Conservation (phyloP, 2,888 invertebrate genomes). For the Nasonia oneida region DNA sequence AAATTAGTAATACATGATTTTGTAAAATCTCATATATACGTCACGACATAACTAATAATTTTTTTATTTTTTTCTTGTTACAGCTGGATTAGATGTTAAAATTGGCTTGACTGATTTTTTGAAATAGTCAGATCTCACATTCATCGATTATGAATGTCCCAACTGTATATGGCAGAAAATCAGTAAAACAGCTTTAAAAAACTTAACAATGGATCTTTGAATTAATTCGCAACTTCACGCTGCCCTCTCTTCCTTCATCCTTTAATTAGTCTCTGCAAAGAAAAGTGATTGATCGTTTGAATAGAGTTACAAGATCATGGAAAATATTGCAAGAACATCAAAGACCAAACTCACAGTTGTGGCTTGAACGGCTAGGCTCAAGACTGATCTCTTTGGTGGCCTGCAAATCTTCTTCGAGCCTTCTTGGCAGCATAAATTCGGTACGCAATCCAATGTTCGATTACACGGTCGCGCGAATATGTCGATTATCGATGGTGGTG, state of each 20-base stretch:
- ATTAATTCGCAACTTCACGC: not conserved
- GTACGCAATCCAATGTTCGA: constrained; percentile 88
- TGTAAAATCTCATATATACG: constrained; percentile 22
- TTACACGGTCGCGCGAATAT: constrained; percentile 86
- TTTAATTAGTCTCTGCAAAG: constrained; percentile 62
- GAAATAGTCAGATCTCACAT: constrained; percentile 66
- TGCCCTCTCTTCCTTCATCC: constrained; percentile 55
- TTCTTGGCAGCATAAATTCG: constrained; percentile 90
- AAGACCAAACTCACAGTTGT: constrained; percentile 79
- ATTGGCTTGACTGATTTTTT: constrained; percentile 67
- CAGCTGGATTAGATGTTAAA: constrained; percentile 82
- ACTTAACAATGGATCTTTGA: constrained; percentile 42
- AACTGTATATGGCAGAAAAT: constrained; percentile 69
- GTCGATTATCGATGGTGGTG: constrained; percentile 85
- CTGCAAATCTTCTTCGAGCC: constrained; percentile 86
- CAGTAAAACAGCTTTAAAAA: constrained; percentile 69
- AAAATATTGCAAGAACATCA: not conserved
- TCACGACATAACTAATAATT: constrained; percentile 44
- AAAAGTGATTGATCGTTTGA: not conserved
- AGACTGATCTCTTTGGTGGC: constrained; percentile 86
- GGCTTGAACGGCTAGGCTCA: constrained; percentile 84
- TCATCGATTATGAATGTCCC: constrained; percentile 63
- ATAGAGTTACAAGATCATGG: not conserved
- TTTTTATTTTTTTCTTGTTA: constrained; percentile 79
- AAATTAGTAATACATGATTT: not conserved